phyloP scores from a whole-genome alignment of 1,140 invertebrate species.

The Drosophila obscura region DNA sequence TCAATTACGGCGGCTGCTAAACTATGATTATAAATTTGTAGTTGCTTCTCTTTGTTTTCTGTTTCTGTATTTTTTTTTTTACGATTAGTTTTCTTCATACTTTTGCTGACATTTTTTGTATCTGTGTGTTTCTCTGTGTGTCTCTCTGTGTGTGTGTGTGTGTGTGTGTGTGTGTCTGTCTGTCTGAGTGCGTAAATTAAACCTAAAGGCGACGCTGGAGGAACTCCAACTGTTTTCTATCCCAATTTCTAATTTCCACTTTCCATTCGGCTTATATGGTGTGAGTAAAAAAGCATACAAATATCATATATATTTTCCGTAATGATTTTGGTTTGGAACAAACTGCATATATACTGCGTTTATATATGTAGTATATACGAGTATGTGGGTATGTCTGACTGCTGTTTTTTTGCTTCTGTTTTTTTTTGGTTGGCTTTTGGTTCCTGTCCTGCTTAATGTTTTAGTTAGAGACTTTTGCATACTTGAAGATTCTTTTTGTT shows the following conservation, averaged over 20 bases:
- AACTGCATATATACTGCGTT: slow-evolving; percentile 30
- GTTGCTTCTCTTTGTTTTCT: slow-evolving; percentile 28
- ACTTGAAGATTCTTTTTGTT: slow-evolving; percentile 53
- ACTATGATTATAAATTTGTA: slow-evolving; percentile 75
- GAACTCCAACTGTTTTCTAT: slow-evolving; percentile 47
- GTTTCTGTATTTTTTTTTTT: slow-evolving; percentile 28
- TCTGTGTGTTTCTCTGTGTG: slow-evolving; percentile 35
- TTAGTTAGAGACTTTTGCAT: slow-evolving; percentile 51
- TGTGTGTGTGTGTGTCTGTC: slow-evolving; percentile 28
- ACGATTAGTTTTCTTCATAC: slow-evolving; percentile 53
- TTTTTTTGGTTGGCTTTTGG: slow-evolving; percentile 61
- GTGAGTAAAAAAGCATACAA: slow-evolving; percentile 83
- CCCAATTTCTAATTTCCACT: slow-evolving; percentile 38
- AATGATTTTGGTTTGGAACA: slow-evolving; percentile 56
- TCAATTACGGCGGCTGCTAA: slow-evolving; percentile 71
- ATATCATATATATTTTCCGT: slow-evolving; percentile 65
- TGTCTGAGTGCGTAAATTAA: slow-evolving; percentile 65
- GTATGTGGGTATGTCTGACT: slow-evolving; percentile 51
- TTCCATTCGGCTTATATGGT: slow-evolving; percentile 43
- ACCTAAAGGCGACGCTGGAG: slow-evolving; percentile 58
- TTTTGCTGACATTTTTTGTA: slow-evolving; percentile 63
- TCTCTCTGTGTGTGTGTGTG: slow-evolving; percentile 20
- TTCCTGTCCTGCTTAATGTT: slow-evolving; percentile 73
- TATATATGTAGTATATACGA: slow-evolving; percentile 1
- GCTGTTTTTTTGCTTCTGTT: slow-evolving; percentile 17